Evolutionary conservation across 2,113 vertebrate species (phyloP), one percentile per base, ranked within the genome.

Genomic region (Gymnocephalus cernua): DNA sequence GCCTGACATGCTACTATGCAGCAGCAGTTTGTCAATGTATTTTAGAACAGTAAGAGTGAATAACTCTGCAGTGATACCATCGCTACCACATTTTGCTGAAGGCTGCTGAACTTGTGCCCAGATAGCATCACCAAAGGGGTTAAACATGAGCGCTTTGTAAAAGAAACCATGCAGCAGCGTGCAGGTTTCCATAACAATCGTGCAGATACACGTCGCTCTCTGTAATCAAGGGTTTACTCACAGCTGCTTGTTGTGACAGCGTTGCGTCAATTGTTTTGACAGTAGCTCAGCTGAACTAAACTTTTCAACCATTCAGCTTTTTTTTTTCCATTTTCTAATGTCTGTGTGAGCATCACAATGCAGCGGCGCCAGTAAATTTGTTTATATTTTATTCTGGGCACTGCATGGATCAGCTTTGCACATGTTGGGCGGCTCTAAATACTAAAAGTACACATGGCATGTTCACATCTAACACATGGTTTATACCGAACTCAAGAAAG

Each of bases 251-350:
- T 79, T 90, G 79, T 85, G 90, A 89, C 82, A 77, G 76, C 6
- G 14, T 67, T 76, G 83, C 69, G 15, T 85, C 79, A 78, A 77
- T 53, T 89, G 82, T 87, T 91, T 81, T 85, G 82, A 91, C 85
- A 86, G 63, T 13, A 48, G 35, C 78, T 86, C 77, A 48, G 62
- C 61, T 64, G 50, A 59, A 54, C 79, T 78, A 63, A 88, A 79
- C 83, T 68, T 68, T 74, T 77, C 57, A 69, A 80, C 70, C 76
- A 45, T 53, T 74, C 45, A 8, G 53, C 45, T 53, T 48, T 67
- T 65, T 65, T 65, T 63, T 27, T 77, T 66, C 68, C 56, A 63
- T 84, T 56, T 56, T 25, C 74, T 38, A 44, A 80, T 2, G 61
- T 75, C 76, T 74, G n/a, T 2, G 50, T 56, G 62, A 47, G 29